A percentile compares a stretch with the other conserved stretches of the same genome.
These are phyloP conservation scores for Hydrolagus affinis DNA, from an alignment of 2,113 vertebrate species.

Conservation along the genomic window DNA sequence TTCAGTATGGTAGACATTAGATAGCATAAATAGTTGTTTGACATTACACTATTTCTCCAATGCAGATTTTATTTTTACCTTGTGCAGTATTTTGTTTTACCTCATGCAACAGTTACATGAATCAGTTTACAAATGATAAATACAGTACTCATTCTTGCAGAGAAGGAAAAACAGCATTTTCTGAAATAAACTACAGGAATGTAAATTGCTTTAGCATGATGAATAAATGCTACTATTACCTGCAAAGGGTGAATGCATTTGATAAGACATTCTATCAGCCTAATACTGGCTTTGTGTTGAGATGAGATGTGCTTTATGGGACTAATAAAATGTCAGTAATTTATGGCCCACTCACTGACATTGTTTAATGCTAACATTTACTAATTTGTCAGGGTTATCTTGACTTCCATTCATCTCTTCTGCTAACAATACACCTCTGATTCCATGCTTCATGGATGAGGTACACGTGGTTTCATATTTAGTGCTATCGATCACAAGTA, in stretches of 20 bases:
- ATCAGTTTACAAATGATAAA: no score
- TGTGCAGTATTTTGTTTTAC: no score
- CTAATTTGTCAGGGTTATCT: conserved; percentile 68
- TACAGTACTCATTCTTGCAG: no score
- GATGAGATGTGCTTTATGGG: conserved; percentile 50
- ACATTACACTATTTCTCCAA: no score
- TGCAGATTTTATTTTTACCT: no score
- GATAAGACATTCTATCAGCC: not conserved
- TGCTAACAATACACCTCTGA: conserved; percentile 56
- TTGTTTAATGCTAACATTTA: conserved; percentile 62
- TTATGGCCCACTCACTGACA: conserved; percentile 62
- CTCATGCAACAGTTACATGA: no score
- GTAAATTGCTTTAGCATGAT: not conserved
- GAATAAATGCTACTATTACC: not conserved
- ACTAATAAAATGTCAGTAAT: conserved; percentile 61
- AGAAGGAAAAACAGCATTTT: not conserved
- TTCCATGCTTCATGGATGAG: conserved; percentile 54
- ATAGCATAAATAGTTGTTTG: no score
- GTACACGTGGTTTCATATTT: conserved; percentile 62
- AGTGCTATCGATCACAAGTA: conserved; percentile 68
- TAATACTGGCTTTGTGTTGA: not conserved
- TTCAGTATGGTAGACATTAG: no score
- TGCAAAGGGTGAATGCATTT: conserved; percentile 5
- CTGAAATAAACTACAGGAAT: not conserved
- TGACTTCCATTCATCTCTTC: conserved; percentile 62